A percentile compares a stretch with the other conserved stretches of the same genome.
These are phyloP conservation scores for Calliopsis andreniformis DNA, from an alignment of 1,140 invertebrate genomes.

Conservation along the genomic window DNA sequence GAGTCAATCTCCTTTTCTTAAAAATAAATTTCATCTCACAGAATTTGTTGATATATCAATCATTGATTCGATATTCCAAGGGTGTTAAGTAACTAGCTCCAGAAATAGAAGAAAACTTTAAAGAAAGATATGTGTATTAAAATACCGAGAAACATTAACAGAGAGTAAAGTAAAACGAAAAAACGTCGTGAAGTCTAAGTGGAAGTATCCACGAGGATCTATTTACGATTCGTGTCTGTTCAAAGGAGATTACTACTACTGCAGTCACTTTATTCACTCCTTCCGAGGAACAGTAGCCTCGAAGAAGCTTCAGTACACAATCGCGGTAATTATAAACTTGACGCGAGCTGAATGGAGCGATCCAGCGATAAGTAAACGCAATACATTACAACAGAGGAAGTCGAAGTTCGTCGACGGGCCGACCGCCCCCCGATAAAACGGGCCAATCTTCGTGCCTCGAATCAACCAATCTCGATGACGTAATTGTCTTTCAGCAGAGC, in stretches of 20 bases:
- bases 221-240: not conserved
- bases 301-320: not conserved
- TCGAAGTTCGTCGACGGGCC: conserved; percentile 12
- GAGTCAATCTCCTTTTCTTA: too few relatives aligned
- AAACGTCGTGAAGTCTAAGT: too few relatives aligned
- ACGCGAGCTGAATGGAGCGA: conserved; percentile 11
- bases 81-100: too few relatives aligned
- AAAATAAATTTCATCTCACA: too few relatives aligned
- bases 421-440: conserved; percentile 21
- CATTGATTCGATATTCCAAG: too few relatives aligned
- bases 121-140: too few relatives aligned
- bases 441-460: conserved; percentile 44
- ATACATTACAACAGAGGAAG: conserved; percentile 3
- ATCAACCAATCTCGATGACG: conserved; percentile 51
- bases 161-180: too few relatives aligned
- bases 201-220: too few relatives aligned
- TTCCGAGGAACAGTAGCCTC: too few relatives aligned
- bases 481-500: conserved; percentile 50
- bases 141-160: too few relatives aligned
- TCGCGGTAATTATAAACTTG: conserved; percentile 28
- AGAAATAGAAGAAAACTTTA: too few relatives aligned
- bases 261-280: not conserved
- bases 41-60: too few relatives aligned
- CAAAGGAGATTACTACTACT: not conserved
- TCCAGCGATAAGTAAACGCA: conserved; percentile 21